Percentiles rank a stretch among this genome's conserved stretches.
phyloP scores from a whole-genome alignment of 92 coral and sea anemone species.

The Heteractis magnifica region DNA sequence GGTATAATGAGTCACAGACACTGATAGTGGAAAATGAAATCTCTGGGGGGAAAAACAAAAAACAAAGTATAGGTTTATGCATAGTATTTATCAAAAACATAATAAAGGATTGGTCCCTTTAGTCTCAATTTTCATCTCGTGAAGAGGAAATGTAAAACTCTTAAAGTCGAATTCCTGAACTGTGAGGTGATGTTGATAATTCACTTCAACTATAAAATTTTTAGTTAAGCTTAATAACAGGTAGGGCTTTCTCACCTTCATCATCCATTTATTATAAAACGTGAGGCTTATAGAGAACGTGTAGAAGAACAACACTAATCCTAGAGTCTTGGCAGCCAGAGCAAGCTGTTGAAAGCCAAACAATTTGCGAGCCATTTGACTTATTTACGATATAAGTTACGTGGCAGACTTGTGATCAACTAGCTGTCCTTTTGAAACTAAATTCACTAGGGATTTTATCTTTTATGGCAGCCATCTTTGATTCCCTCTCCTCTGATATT shows the following conservation, averaged over 20 bases:
- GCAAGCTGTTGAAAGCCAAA: conserved; percentile 79
- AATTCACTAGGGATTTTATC: neutral
- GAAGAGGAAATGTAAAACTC: no score
- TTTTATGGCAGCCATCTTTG: neutral
- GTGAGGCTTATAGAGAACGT: conserved; percentile 83
- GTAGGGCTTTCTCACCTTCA: conserved; percentile 40
- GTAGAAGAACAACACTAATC: conserved; percentile 73
- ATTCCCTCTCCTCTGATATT: neutral
- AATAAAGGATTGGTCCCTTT: no score
- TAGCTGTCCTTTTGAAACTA: neutral
- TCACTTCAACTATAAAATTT: neutral
- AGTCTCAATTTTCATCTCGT: no score
- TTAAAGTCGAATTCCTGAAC: neutral
- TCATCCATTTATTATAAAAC: conserved; percentile 91
- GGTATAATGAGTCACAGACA: conserved; percentile 86
- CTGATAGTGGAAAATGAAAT: conserved; percentile 86
- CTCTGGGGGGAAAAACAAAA: conserved; percentile 49
- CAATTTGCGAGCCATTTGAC: conserved; percentile 25
- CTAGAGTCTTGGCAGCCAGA: conserved; percentile 53
- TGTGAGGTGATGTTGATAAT: neutral
- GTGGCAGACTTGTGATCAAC: neutral
- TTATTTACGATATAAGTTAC: neutral
- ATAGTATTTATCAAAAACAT: no score
- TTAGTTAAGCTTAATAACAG: neutral
- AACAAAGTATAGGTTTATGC: neutral